Conservation (phyloP, 2,797 vertebrate genomes). For the Mionectes olivaceus region DNA sequence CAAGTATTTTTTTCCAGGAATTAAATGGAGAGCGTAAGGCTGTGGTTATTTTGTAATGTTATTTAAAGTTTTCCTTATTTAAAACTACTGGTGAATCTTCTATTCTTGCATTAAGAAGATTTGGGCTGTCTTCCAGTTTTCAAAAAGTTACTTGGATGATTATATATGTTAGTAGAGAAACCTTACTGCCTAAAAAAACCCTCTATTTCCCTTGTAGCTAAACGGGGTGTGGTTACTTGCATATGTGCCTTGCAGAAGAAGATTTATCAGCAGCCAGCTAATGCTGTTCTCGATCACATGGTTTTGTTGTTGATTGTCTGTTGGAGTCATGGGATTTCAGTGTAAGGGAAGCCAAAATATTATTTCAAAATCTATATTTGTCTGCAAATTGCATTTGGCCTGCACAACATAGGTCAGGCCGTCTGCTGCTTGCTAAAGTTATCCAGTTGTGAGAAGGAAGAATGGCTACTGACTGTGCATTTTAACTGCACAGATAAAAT, state of each 20-base stretch:
- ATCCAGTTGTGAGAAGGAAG: conserved; percentile 12
- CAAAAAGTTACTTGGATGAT: neutral
- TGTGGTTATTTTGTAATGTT: neutral
- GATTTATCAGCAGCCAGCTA: conserved; percentile 2
- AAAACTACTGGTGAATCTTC: neutral
- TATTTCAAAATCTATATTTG: conserved; percentile 32
- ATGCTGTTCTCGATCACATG: neutral
- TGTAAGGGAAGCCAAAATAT: conserved; percentile 17
- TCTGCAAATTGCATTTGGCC: conserved; percentile 14
- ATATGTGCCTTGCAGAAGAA: neutral
- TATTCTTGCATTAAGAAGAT: neutral
- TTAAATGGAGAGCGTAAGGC: neutral
- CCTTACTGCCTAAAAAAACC: neutral
- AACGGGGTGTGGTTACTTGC: neutral
- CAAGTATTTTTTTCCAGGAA: neutral
- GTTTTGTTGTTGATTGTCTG: conserved; percentile 23
- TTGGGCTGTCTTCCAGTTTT: neutral
- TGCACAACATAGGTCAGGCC: conserved; percentile 11
- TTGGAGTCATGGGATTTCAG: conserved; percentile 16
- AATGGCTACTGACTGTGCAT: conserved; percentile 5
- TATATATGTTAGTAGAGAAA: neutral
- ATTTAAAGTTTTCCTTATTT: neutral
- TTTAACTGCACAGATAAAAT: conserved; percentile 50
- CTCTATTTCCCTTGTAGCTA: neutral
- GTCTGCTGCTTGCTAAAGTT: conserved; percentile 44